A percentile compares a stretch with the other conserved stretches of the same genome.
phyloP scores from a whole-genome alignment of 2,113 vertebrate genomes.

The Mus spicilegus region DNA sequence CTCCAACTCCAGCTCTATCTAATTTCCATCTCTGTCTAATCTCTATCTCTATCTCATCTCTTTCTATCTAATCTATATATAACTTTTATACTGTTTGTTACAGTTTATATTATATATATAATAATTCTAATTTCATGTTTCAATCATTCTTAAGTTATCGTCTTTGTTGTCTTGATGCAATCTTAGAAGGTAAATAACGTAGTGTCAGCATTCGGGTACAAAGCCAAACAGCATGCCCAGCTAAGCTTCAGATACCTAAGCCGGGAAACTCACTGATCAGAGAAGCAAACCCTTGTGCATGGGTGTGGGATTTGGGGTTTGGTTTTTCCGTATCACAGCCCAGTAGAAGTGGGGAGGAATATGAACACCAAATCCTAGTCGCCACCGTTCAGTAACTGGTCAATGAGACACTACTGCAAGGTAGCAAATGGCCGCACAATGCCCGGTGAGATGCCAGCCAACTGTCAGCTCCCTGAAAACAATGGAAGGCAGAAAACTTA shows the following conservation, averaged over 20 bases:
- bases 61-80: not conserved
- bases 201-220: slow-evolving; percentile 15
- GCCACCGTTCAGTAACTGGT: not conserved
- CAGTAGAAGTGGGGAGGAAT: not conserved
- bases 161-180: not conserved
- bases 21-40: too few relatives aligned
- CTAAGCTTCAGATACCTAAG: not conserved
- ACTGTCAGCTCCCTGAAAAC: slow-evolving; percentile 50
- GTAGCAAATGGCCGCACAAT: not conserved
- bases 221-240: not conserved
- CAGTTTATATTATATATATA: not conserved
- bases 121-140: not conserved
- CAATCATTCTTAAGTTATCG: not conserved
- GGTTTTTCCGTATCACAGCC: not conserved
- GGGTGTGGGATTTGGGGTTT: not conserved
- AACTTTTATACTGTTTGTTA: too few relatives aligned
- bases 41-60: too few relatives aligned
- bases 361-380: slow-evolving; percentile 25
- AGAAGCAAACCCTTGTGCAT: not conserved
- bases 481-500: slow-evolving; percentile 14
- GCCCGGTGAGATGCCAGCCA: slow-evolving; percentile 39
- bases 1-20: not conserved
- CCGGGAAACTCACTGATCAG: not conserved
- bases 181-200: not conserved
- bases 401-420: slow-evolving; percentile 25